These are phyloP conservation scores for Caenorhabditis uteleia DNA, from an alignment of 2,888 invertebrate species.

Conservation along the genomic window DNA sequence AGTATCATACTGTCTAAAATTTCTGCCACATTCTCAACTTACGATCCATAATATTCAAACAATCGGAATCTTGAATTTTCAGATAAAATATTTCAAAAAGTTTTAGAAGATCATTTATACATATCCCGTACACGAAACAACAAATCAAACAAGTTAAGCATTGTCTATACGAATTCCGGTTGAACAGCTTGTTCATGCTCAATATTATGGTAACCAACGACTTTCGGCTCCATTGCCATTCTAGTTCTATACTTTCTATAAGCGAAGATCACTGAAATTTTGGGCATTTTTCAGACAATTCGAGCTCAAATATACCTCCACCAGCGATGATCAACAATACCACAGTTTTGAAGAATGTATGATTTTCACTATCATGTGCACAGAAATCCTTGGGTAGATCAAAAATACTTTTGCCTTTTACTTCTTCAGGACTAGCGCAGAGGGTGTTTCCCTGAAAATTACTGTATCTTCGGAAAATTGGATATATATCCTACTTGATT, in stretches of 20 bases:
- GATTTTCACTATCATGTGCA: constrained; percentile 1
- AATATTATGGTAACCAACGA: constrained; percentile 31
- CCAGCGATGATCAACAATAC: constrained; percentile 18
- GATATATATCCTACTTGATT: constrained; percentile 52
- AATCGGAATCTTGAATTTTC: not conserved
- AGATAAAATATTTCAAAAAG: not conserved
- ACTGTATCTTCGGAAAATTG: too few species aligned
- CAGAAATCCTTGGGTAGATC: constrained; percentile 23
- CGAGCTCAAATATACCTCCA: constrained; percentile 13
- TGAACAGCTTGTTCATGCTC: constrained; percentile 28
- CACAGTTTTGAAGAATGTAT: constrained; percentile 14
- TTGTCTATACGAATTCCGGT: too few species aligned
- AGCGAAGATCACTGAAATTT: constrained; percentile 19
- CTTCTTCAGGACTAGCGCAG: constrained; percentile 35
- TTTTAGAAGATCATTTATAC: constrained; percentile 23
- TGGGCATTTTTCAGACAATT: not conserved
- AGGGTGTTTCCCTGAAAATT: constrained; percentile 39
- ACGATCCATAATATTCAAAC: too few species aligned
- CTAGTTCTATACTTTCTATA: constrained; percentile 29
- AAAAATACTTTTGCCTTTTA: constrained; percentile 37
- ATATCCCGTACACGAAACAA: constrained; percentile 24
- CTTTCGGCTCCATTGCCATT: constrained; percentile 8
- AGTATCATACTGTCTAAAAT: too few species aligned
- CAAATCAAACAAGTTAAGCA: too few species aligned
- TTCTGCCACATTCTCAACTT: too few species aligned